Evolutionary conservation across 2,113 vertebrate genomes (phyloP).

Genomic region (Anthoscopus minutus): DNA sequence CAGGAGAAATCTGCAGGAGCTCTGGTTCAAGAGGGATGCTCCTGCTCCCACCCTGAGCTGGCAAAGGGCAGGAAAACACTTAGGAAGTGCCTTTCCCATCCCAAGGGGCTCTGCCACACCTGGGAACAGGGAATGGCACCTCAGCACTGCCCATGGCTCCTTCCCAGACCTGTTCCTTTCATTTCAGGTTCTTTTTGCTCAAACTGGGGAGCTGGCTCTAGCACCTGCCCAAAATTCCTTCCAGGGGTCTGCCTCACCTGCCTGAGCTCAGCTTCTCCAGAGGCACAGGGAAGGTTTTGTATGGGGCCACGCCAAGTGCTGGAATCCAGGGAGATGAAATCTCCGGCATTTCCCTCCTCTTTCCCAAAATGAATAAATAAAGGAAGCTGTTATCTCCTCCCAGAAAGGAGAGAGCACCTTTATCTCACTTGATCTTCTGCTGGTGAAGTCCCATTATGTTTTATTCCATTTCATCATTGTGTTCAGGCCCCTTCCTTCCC

Average conservation of each 20-base stretch:
- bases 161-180: background rate
- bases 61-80: background rate
- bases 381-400: background rate
- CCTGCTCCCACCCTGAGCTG: background rate
- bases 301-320: rapidly evolving
- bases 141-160: background rate
- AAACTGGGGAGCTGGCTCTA: too few relatives aligned
- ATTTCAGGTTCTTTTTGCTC: background rate
- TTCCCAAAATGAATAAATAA: background rate
- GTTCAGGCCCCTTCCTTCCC: background rate
- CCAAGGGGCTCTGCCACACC: background rate
- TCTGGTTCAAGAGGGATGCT: background rate
- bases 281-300: background rate
- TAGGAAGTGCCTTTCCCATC: background rate
- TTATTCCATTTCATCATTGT: background rate
- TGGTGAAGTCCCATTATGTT: background rate
- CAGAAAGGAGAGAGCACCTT: background rate
- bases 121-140: background rate
- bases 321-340: background rate
- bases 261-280: background rate
- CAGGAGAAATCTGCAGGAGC: background rate
- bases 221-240: background rate
- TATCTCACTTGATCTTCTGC: background rate
- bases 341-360: background rate
- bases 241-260: background rate